phyloP scores from a whole-genome alignment of 2,797 vertebrate species.

The Crocodylus rhombifer region DNA sequence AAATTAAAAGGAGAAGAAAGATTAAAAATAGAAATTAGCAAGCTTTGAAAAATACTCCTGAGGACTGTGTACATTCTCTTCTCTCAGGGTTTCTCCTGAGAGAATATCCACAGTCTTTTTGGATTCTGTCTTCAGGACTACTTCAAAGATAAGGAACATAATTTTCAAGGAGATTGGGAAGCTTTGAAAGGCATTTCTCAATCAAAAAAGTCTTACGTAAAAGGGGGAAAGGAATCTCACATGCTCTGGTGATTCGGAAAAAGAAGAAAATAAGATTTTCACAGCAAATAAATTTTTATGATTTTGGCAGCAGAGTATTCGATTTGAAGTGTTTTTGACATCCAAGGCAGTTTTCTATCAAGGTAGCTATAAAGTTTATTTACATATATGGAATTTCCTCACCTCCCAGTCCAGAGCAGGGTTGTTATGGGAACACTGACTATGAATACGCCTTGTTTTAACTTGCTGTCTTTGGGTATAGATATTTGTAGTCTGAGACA shows the following conservation, averaged over 20 bases:
- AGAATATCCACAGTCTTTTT: neutral
- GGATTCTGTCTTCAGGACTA: neutral
- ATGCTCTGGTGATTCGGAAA: neutral
- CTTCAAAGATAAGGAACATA: neutral
- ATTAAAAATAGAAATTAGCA: too few species aligned
- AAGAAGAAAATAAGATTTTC: neutral
- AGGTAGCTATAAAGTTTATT: slow-evolving; percentile 33
- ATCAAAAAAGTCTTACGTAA: neutral
- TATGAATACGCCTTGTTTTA: neutral
- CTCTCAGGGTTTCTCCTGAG: neutral
- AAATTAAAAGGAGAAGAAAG: too few species aligned
- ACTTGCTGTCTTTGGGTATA: neutral
- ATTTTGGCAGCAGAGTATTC: slow-evolving; percentile 10
- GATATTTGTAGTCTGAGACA: neutral
- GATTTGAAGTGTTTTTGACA: neutral
- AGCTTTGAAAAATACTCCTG: too few species aligned
- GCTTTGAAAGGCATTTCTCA: neutral
- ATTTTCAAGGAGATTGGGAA: neutral
- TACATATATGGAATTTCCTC: slow-evolving; percentile 32
- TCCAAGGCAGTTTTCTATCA: slow-evolving; percentile 2
- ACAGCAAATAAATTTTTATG: neutral
- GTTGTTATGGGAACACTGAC: neutral
- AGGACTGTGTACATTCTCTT: too few species aligned
- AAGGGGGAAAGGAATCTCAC: neutral
- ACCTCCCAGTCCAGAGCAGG: slow-evolving; percentile 15